phyloP scores from a whole-genome alignment of 37 sponge, comb jelly and placozoan genomes.

The Agelas oroides region DNA sequence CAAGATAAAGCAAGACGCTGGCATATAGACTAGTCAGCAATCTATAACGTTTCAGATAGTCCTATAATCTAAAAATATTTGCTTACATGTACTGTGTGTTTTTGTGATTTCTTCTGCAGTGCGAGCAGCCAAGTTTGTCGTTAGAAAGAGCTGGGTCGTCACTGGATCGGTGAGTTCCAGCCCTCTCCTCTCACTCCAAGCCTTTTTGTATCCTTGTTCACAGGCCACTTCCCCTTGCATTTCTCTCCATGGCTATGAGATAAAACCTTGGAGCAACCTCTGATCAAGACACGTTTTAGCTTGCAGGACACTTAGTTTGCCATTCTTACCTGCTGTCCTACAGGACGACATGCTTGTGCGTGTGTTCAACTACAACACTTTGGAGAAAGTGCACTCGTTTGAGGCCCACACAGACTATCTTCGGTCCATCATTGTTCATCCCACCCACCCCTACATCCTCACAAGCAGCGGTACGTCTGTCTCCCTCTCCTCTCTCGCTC shows the following conservation, averaged over 20 bases:
- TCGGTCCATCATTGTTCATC: constrained; percentile 90
- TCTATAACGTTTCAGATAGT: too few species aligned
- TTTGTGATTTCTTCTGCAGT: constrained; percentile 60
- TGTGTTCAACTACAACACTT: constrained; percentile 98
- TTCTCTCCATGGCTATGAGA: too few species aligned
- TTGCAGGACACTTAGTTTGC: too few species aligned
- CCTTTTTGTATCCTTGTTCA: too few species aligned
- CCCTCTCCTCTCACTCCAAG: too few species aligned
- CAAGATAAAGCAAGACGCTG: too few species aligned
- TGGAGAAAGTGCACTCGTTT: constrained; percentile 94
- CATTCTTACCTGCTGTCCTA: too few species aligned
- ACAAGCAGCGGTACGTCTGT: constrained; percentile 89
- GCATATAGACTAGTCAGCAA: too few species aligned
- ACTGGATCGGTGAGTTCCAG: constrained; percentile 92
- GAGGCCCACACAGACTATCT: constrained; percentile 99
- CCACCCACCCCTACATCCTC: constrained; percentile 94
- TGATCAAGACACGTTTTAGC: neutral
- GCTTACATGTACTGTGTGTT: too few species aligned
- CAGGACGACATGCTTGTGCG: constrained; percentile 95
- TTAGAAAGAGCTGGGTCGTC: constrained; percentile 95
- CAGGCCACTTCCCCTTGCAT: too few species aligned
- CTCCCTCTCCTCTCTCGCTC: neutral
- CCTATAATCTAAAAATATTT: too few species aligned
- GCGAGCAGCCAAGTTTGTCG: constrained; percentile 92
- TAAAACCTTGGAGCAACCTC: too few species aligned